Evolutionary conservation across 2,888 invertebrate species (phyloP), one percentile per base, ranked within the genome.

Genomic region (Notodonta ziczac): DNA sequence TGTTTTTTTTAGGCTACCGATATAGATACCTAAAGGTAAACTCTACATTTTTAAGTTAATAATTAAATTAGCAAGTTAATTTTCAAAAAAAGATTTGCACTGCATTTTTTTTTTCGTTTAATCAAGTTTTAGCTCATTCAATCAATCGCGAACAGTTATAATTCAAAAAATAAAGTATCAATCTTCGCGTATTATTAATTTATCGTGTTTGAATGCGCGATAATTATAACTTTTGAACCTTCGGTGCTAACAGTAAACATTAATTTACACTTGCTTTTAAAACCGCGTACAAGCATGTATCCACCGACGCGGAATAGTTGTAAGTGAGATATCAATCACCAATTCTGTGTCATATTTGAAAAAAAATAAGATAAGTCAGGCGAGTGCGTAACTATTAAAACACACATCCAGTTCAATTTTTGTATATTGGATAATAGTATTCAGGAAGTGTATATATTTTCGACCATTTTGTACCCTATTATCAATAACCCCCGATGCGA

Each of bases 121-220:
- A 32, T 35, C 63, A 32, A 54, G 39, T 58, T 65, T 63, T 40
- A 59, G 59, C 61, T 35, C 60, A 56, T 58, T 61, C 39, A 74
- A 71, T 76, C 73, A 73, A 72, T 62, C 39, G 52, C 58, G 40
- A 73, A 84, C 84, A 77, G 84, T 82, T 79, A 78, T 62, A 42
- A 64, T 73, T 63, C 72, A 73, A 61, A 70, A 76, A 79, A 76
- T 67, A 72, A 74, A 67, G 72, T 76, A 82, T 81, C 81, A 82
- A 80, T 83, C 81, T 80, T 72, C 72, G 59, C 9, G 57, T 70
- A 65, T 69, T 59, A 56, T 57, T 74, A 72, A 72, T 72, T 65
- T 73, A 78, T 77, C 70, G 74, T 74, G 64, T 76, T 74, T 72
- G 74, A 74, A 74, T 74, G 73, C 69, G 65, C 55, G 58, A 70